Evolutionary conservation across 2,888 invertebrate genomes (phyloP).

Genomic region (Deilephila elpenor): DNA sequence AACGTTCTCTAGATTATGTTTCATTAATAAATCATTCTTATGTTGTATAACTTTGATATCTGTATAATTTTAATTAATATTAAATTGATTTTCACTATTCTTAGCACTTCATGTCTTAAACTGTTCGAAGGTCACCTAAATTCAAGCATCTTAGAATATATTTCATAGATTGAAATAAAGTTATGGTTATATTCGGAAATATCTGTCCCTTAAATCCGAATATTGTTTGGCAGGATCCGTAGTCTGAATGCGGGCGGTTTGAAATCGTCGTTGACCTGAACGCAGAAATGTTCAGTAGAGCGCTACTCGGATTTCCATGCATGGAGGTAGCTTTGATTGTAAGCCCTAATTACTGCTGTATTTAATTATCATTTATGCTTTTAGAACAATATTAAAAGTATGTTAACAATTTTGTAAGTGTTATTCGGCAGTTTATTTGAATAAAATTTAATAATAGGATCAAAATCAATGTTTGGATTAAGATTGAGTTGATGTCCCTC

Average conservation of each 20-base stretch:
- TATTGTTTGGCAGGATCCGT: constrained; percentile 8
- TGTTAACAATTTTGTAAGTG: neutral
- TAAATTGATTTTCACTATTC: no score
- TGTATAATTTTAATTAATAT: no score
- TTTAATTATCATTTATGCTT: neutral
- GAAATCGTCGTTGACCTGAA: constrained; percentile 14
- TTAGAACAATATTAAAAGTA: neutral
- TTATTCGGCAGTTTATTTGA: neutral
- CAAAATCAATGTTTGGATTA: neutral
- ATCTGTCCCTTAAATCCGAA: neutral
- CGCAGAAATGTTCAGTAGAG: constrained; percentile 9
- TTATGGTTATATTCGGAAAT: neutral
- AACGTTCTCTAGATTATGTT: no score
- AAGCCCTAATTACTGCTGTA: neutral
- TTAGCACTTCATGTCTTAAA: neutral
- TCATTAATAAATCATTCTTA: no score
- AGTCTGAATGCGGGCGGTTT: constrained; percentile 3
- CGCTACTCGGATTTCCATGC: neutral
- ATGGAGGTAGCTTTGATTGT: neutral
- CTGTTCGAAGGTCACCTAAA: neutral
- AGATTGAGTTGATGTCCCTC: no score
- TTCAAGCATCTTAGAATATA: neutral
- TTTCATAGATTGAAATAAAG: neutral
- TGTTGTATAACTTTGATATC: no score
- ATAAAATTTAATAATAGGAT: neutral